Percentiles rank a stretch among this genome's conserved stretches.
phyloP scores from a whole-genome alignment of 2,888 invertebrate genomes.

The Dysmachus trigonus region DNA sequence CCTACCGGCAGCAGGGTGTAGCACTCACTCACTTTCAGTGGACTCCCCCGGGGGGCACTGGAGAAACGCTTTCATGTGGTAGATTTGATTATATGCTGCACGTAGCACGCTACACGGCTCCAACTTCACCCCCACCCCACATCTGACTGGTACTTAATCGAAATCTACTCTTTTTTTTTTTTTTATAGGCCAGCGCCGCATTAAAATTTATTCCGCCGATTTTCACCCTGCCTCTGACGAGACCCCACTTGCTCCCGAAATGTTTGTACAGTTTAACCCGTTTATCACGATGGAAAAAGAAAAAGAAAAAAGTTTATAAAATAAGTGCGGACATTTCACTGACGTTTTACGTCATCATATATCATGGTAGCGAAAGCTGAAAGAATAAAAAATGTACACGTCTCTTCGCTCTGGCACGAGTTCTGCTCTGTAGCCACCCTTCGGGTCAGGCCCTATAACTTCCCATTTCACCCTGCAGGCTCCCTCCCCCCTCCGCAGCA shows the following conservation, averaged over 20 bases:
- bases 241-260: background rate
- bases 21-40: background rate
- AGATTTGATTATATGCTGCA: background rate
- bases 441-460: background rate
- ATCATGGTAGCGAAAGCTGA: background rate
- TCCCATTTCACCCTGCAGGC: background rate
- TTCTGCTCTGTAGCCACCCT: background rate
- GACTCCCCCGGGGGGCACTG: background rate
- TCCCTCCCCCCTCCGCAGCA: background rate
- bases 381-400: constrained; percentile 7
- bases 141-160: constrained; percentile 4
- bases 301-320: constrained; percentile 22
- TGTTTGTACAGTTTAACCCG: constrained; percentile 27
- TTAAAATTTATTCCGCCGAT: constrained; percentile 12
- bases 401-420: background rate
- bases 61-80: background rate
- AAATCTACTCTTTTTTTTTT: constrained; percentile 19
- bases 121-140: background rate
- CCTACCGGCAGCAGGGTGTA: background rate
- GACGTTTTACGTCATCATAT: constrained; percentile 29
- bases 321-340: constrained; percentile 35
- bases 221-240: background rate
- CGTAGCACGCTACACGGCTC: background rate
- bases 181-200: constrained; percentile 14
- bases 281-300: constrained; percentile 11